Evolutionary conservation across 2,113 vertebrate species (phyloP).

Genomic region (Anolis carolinensis): DNA sequence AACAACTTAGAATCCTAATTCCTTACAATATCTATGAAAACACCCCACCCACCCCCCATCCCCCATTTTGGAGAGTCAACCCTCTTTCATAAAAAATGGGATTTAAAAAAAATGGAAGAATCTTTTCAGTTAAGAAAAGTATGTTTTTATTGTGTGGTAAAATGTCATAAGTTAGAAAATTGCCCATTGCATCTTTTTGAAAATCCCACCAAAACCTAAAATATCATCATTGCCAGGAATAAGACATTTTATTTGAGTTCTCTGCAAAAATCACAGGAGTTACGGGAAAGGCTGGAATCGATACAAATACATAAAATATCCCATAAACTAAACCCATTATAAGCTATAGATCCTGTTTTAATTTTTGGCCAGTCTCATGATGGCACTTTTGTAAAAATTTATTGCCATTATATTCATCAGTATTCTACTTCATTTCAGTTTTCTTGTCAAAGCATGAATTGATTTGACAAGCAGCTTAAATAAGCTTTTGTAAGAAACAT

Average conservation of each 20-base stretch:
- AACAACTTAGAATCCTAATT: no score
- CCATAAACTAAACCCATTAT: slow-evolving; percentile 42
- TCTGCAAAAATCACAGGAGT: slow-evolving; percentile 40
- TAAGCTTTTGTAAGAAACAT: neutral
- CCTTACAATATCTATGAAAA: no score
- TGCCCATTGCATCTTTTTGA: slow-evolving; percentile 12
- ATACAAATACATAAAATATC: slow-evolving; percentile 35
- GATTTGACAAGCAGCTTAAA: neutral
- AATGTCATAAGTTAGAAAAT: slow-evolving; percentile 11
- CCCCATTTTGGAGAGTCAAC: no score
- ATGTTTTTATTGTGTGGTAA: slow-evolving; percentile 13
- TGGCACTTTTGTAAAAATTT: slow-evolving; percentile 6
- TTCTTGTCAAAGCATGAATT: slow-evolving; percentile 14
- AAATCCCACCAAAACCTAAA: slow-evolving; percentile 10
- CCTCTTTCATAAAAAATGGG: slow-evolving; percentile 10
- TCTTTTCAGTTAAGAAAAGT: neutral
- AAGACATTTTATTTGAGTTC: neutral
- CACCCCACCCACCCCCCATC: no score
- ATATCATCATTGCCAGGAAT: slow-evolving; percentile 5
- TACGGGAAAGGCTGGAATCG: slow-evolving; percentile 41
- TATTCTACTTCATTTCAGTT: slow-evolving; percentile 1
- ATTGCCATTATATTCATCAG: slow-evolving; percentile 12
- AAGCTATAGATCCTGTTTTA: slow-evolving; percentile 23
- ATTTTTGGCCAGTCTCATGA: neutral
- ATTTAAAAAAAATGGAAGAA: neutral